These are phyloP conservation scores for Apoderus coryli DNA, from an alignment of 2,888 invertebrate genomes.

Conservation along the genomic window DNA sequence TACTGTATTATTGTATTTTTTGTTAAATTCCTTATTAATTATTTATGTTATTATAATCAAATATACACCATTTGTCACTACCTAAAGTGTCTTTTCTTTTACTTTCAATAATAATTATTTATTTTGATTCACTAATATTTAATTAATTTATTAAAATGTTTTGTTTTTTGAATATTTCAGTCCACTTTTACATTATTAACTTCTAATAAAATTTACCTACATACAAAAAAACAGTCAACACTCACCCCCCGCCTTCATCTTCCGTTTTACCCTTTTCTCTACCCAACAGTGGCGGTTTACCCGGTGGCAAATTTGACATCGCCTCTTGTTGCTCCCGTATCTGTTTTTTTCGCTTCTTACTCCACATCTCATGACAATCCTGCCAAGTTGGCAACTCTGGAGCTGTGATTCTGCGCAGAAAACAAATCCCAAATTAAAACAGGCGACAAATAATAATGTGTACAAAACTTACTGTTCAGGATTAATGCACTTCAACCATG, in stretches of 20 bases:
- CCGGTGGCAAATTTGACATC: slow-evolving; percentile 32
- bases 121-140: too few species aligned
- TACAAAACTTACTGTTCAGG: slow-evolving; percentile 76
- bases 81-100: too few species aligned
- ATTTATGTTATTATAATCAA: too few species aligned
- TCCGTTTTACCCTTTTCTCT: slow-evolving; percentile 21
- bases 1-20: too few species aligned
- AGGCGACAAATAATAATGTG: slow-evolving; percentile 9
- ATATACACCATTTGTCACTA: too few species aligned
- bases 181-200: too few species aligned
- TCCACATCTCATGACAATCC: slow-evolving; percentile 99
- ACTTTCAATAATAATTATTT: too few species aligned
- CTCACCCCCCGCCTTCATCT: slow-evolving; percentile 44
- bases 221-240: too few species aligned
- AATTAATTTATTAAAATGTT: too few species aligned
- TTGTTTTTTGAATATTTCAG: too few species aligned
- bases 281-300: slow-evolving; percentile 26
- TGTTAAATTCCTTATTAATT: too few species aligned
- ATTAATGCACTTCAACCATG: slow-evolving; percentile 84
- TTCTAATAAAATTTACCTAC: slow-evolving; percentile 4
- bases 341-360: slow-evolving; percentile 82
- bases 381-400: slow-evolving; percentile 88
- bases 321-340: slow-evolving; percentile 61
- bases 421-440: background rate
- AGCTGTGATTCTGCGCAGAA: slow-evolving; percentile 57